Base-by-base conservation (phyloP, 2,113 vertebrate species). In the Platycercus adscitus region DNA sequence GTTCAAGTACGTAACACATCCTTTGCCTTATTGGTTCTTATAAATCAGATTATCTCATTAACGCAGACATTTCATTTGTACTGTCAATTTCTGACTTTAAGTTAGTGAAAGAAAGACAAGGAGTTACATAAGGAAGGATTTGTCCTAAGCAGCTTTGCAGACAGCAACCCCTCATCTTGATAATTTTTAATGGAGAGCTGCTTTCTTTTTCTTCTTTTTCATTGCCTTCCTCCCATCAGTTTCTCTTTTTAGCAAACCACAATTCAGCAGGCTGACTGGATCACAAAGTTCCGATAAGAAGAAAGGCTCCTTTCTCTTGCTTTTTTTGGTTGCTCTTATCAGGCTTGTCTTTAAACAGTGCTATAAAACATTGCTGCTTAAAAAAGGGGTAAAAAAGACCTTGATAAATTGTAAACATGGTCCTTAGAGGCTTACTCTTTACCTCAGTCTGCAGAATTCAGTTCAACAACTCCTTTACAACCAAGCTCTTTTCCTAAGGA, bases 291-390 rank as follows among this genome's bases (percentile, higher is more conserved):
- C 86, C 72, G 43, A 17, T 47, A 92, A 78, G 44, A 88, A 93
- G 47, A 93, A 95, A 85, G 7, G 5, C 46, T 63, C 82, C 25
- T 92, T 92, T 92, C 76, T 90, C 65, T 56, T 61, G 77, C 43
- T 86, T 94, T 91, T 91, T 90, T 69, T 41, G 20, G 83, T 49
- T 94, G 71, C 79, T 83, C 77, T 89, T 94, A 86, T 90, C 86
- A 88, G 91, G 50, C 63, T 71, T 41, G n/a, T 75, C 81, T 89
- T 95, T 89, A 95, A 92, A 86, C 39, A 70, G 47, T 17, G 49
- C 63, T 89, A 95, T 88, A 72, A 95, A 93, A 91, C 81, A 24
- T 55, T 89, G 80, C 50, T 86, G 47, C 64, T 81, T 60, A 17
- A 35, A 70, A 65, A 2, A 35, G 50, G 17, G 16, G 6, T 0